A percentile compares a stretch with the other conserved stretches of the same genome.
Evolutionary conservation across 1,140 invertebrate genomes (phyloP).

Genomic region (Geopemphigus sp.): DNA sequence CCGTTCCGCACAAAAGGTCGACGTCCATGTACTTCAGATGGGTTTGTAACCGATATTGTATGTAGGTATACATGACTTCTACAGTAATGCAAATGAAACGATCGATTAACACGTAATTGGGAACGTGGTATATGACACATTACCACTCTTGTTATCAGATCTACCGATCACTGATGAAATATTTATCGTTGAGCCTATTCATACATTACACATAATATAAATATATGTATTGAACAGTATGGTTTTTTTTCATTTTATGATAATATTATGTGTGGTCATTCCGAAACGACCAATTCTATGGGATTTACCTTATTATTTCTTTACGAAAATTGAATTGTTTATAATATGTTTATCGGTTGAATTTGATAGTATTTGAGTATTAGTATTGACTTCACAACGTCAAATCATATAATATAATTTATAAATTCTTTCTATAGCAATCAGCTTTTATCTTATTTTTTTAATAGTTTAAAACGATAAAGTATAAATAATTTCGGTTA

Average conservation of each 20-base stretch:
- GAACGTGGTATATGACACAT: not conserved
- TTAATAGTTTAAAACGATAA: too few species aligned
- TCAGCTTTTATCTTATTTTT: too few species aligned
- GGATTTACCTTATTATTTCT: not conserved
- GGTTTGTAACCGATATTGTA: not conserved
- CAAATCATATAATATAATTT: too few species aligned
- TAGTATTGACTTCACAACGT: too few species aligned
- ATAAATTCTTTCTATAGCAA: too few species aligned
- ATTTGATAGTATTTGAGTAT: too few species aligned
- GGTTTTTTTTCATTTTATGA: too few species aligned
- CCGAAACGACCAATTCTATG: too few species aligned
- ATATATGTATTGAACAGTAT: too few species aligned
- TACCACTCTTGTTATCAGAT: slow-evolving; percentile 7
- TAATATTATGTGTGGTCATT: too few species aligned
- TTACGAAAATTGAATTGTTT: not conserved
- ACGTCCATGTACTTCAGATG: not conserved
- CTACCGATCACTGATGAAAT: not conserved
- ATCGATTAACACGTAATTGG: not conserved
- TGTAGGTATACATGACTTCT: not conserved
- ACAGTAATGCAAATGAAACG: slow-evolving; percentile 5
- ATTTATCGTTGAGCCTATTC: slow-evolving; percentile 1
- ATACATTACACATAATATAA: too few species aligned
- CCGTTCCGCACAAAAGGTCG: slow-evolving; percentile 10
- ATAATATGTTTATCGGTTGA: not conserved
- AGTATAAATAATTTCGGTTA: too few species aligned